These are phyloP conservation scores for Syngnathus rostellatus DNA, from an alignment of 2,797 vertebrate genomes.

Conservation along the genomic window DNA sequence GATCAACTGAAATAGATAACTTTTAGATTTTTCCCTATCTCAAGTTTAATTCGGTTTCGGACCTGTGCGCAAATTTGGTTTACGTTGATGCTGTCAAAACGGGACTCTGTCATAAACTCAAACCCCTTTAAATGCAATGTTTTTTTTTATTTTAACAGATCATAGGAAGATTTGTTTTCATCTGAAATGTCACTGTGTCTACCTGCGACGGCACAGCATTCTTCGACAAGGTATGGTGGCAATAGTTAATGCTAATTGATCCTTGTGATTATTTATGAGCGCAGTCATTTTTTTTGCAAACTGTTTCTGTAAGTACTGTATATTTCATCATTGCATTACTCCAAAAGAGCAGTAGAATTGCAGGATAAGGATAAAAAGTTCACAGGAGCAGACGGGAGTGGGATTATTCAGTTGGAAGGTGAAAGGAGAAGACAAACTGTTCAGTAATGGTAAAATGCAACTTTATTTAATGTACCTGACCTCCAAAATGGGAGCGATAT, in stretches of 20 bases:
- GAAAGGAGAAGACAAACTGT: too few relatives aligned
- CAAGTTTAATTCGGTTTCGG: too few relatives aligned
- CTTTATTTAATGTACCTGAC: too few relatives aligned
- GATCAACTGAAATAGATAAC: too few relatives aligned
- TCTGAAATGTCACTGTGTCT: slow-evolving; percentile 66
- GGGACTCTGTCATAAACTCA: background rate
- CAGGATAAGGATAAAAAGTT: background rate
- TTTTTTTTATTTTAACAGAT: slow-evolving; percentile 44
- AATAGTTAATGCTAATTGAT: background rate
- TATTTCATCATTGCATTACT: background rate
- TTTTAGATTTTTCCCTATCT: too few relatives aligned
- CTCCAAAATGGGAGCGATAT: too few relatives aligned
- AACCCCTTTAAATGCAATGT: too few relatives aligned
- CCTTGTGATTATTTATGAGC: background rate
- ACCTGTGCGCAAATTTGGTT: too few relatives aligned
- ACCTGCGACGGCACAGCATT: slow-evolving; percentile 59
- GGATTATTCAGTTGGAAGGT: too few relatives aligned
- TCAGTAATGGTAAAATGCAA: too few relatives aligned
- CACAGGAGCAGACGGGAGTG: too few relatives aligned
- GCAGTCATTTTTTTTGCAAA: background rate
- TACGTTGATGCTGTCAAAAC: slow-evolving; percentile 1
- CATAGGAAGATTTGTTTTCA: slow-evolving; percentile 41
- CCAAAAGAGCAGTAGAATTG: background rate
- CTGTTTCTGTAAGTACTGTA: background rate
- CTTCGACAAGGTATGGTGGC: slow-evolving; percentile 56